phyloP scores from a whole-genome alignment of 2,797 vertebrate species.

The Sebastes miniatus region DNA sequence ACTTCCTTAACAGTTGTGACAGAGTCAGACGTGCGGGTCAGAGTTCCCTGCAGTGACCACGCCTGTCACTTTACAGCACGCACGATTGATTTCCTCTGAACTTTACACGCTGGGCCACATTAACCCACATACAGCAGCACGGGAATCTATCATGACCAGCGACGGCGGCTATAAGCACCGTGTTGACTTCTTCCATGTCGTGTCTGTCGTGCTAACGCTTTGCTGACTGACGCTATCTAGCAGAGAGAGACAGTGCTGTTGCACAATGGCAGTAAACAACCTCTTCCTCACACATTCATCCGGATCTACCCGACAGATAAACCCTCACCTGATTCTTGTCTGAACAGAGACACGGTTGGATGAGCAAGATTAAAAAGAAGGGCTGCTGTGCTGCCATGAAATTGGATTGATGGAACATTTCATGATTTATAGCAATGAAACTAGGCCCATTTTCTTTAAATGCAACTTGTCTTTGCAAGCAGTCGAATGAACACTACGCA shows the following conservation, averaged over 20 bases:
- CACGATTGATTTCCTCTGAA: constrained; percentile 64
- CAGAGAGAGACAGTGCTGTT: constrained; percentile 42
- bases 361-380: constrained; percentile 12
- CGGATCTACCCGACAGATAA: constrained; percentile 35
- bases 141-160: constrained; percentile 40
- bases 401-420: background rate
- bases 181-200: constrained; percentile 27
- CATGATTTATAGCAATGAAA: background rate
- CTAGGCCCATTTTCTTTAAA: background rate
- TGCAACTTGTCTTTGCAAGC: background rate
- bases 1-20: constrained; percentile 14
- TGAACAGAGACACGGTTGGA: constrained; percentile 20
- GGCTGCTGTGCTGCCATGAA: background rate
- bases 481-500: background rate
- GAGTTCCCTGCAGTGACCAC: constrained; percentile 45
- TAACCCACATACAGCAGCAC: constrained; percentile 57
- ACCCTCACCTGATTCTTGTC: constrained; percentile 29
- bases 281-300: constrained; percentile 23
- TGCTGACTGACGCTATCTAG: constrained; percentile 51
- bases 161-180: constrained; percentile 42
- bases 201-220: constrained; percentile 14
- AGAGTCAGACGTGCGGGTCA: constrained; percentile 37
- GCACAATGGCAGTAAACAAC: constrained; percentile 62
- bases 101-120: constrained; percentile 63
- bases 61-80: constrained; percentile 45